These are phyloP conservation scores for Excalfactoria chinensis DNA, from an alignment of 2,113 vertebrate genomes.

Conservation along the genomic window DNA sequence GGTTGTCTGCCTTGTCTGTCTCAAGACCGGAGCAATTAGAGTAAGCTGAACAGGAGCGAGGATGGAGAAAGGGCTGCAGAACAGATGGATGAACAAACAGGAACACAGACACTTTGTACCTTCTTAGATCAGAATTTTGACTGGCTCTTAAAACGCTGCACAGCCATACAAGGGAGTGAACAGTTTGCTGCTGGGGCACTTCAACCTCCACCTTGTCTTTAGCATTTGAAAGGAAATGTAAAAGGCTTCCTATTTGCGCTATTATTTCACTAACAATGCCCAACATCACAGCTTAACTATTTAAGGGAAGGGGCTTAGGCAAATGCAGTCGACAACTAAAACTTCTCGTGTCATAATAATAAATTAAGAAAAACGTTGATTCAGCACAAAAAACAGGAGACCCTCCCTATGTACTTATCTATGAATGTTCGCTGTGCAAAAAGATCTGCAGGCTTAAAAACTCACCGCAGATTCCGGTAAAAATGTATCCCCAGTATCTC, in stretches of 20 bases:
- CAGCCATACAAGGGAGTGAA: not conserved
- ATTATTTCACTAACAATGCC: constrained; percentile 7
- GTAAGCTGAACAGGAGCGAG: constrained; percentile 7
- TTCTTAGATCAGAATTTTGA: constrained; percentile 13
- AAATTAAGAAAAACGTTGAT: not conserved
- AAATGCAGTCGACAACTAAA: not conserved
- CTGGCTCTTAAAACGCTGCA: not conserved
- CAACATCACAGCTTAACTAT: constrained; percentile 39
- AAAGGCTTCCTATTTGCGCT: constrained; percentile 15
- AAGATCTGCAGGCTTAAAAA: not conserved
- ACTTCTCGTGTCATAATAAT: not conserved
- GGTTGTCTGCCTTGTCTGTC: constrained; percentile 57
- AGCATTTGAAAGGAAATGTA: constrained; percentile 52
- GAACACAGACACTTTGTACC: constrained; percentile 40
- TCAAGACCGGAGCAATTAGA: constrained; percentile 59
- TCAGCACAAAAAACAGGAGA: not conserved
- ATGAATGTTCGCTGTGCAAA: not conserved
- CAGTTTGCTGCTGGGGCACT: not conserved
- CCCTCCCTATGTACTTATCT: not conserved
- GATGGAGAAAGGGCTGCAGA: constrained; percentile 36
- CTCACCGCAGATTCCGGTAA: not conserved
- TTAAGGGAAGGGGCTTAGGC: not conserved
- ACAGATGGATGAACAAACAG: constrained; percentile 62
- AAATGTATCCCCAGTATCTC: not conserved
- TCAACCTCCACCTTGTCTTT: constrained; percentile 25